Base-by-base conservation (phyloP, 2,797 vertebrate genomes). In the Gallirallus australis region DNA sequence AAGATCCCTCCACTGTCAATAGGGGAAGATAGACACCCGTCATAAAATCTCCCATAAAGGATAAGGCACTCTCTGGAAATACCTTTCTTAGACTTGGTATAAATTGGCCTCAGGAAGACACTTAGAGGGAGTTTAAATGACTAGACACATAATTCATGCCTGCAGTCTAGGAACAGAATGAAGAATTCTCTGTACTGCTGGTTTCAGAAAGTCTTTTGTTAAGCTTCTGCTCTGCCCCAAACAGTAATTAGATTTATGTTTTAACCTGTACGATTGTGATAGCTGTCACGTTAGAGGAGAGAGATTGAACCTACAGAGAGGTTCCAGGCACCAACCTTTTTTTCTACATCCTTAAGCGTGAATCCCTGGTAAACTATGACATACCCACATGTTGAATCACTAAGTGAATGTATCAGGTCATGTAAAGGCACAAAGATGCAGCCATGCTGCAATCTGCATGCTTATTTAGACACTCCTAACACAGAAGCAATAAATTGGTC, bases 51-150 rank as follows among this genome's bases (percentile, higher is more conserved):
- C 75, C 48, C 56, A 59, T 89, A 92, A 92, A 89, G 35, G 11
- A 86, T 52, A 92, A 91, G 89, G 59, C 52, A 76, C 70, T 76
- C 70, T 90, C 63, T 86, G 63, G 89, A 94, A 92, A 91, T 59
- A 84, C 19, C 30, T 60, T 79, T 76, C 86, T 87, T 71, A 82
- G 56, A 31, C 30, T 71, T 70, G 39, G 42, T 42, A 82, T 73
- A 94, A 96, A 94, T 80, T 63, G 30, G 84, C 39, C 70, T 89
- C 86, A 70, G 68, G 77, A 94, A 96, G 73, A 84, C 63, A 76
- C 39, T 79, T 81, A 64, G n/a, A 53, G 37, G 33, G 37, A 89
- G 48, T 72, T 93, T 86, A 89, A 94, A 94, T 65, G 50, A 35
- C 81, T 65, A 76, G 66, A 86, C 50, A 42, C 47, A 71, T 75